Percentiles rank a stretch among this genome's conserved stretches.
These are phyloP conservation scores for Drosophila pseudoananassae DNA, from an alignment of 1,140 invertebrate species.

Conservation along the genomic window DNA sequence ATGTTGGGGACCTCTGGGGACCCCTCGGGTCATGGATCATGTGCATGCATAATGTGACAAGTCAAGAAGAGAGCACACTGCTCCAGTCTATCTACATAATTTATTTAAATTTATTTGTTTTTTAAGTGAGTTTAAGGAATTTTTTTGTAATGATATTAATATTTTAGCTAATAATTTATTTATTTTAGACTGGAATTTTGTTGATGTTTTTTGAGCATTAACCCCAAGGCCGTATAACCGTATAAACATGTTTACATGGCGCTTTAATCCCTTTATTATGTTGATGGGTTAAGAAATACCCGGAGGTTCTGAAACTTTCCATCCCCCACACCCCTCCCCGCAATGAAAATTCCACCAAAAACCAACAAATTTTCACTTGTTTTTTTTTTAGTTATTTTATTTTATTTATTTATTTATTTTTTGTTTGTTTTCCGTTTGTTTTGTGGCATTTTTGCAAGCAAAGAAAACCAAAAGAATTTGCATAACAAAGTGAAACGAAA, in stretches of 20 bases:
- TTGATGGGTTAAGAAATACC: background rate
- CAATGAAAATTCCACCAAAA: slow-evolving; percentile 60
- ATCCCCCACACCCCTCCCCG: background rate
- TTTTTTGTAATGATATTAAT: slow-evolving; percentile 18
- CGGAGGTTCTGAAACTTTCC: slow-evolving; percentile 10
- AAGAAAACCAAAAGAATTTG: slow-evolving; percentile 62
- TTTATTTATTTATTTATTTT: slow-evolving; percentile 13
- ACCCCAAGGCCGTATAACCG: background rate
- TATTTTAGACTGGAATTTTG: no score
- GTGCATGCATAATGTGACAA: slow-evolving; percentile 64
- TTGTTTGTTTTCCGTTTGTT: slow-evolving; percentile 29
- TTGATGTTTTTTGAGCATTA: slow-evolving; percentile 11
- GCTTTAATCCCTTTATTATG: background rate
- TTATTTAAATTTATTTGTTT: slow-evolving; percentile 65
- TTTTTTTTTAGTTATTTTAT: background rate
- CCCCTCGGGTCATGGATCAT: slow-evolving; percentile 51
- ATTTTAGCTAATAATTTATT: background rate
- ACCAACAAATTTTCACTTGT: slow-evolving; percentile 42
- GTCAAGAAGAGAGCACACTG: slow-evolving; percentile 34
- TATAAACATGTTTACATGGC: no score
- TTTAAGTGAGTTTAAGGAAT: slow-evolving; percentile 16
- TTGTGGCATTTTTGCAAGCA: slow-evolving; percentile 45
- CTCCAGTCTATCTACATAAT: slow-evolving; percentile 24
- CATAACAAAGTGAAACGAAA: slow-evolving; percentile 64
- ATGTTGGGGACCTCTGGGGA: slow-evolving; percentile 15